Conservation (phyloP, 2,888 invertebrate species). For the Drosophila lutescens region DNA sequence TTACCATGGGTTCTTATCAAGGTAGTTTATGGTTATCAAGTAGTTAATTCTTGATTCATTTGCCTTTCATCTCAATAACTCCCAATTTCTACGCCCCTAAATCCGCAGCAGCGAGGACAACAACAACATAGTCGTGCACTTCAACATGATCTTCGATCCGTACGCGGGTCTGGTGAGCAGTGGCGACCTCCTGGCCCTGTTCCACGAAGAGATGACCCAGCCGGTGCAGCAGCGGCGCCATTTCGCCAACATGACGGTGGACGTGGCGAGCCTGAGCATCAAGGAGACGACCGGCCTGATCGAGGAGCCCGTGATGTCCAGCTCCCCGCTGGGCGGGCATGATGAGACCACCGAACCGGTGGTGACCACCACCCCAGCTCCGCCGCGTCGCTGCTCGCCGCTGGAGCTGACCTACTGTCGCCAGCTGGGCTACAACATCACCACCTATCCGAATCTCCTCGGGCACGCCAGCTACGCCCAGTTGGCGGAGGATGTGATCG, state of each 20-base stretch:
- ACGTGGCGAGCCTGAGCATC: conserved; percentile 88
- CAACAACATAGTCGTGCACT: conserved; percentile 91
- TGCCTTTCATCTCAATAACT: background rate
- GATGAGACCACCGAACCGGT: conserved; percentile 82
- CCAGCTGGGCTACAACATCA: conserved; percentile 90
- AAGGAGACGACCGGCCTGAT: conserved; percentile 85
- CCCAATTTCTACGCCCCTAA: too few species aligned
- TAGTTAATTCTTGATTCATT: background rate
- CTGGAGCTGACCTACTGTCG: conserved; percentile 89
- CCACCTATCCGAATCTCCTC: conserved; percentile 91
- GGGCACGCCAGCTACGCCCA: conserved; percentile 87
- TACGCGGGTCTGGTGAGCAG: conserved; percentile 88
- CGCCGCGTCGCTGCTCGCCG: conserved; percentile 88
- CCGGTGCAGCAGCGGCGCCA: conserved; percentile 85
- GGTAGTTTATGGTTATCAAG: too few species aligned
- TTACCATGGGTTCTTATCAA: too few species aligned
- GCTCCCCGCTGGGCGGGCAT: conserved; percentile 82
- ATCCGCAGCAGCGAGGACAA: conserved; percentile 87
- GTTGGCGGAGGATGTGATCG: conserved; percentile 90
- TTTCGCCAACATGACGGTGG: conserved; percentile 88
- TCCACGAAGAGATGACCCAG: conserved; percentile 88
- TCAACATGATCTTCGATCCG: conserved; percentile 93
- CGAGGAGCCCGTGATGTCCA: conserved; percentile 83
- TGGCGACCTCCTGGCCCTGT: conserved; percentile 87
- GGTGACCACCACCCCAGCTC: conserved; percentile 85